Evolutionary conservation across 2,113 vertebrate species (phyloP).

Genomic region (Bungarus multicinctus): DNA sequence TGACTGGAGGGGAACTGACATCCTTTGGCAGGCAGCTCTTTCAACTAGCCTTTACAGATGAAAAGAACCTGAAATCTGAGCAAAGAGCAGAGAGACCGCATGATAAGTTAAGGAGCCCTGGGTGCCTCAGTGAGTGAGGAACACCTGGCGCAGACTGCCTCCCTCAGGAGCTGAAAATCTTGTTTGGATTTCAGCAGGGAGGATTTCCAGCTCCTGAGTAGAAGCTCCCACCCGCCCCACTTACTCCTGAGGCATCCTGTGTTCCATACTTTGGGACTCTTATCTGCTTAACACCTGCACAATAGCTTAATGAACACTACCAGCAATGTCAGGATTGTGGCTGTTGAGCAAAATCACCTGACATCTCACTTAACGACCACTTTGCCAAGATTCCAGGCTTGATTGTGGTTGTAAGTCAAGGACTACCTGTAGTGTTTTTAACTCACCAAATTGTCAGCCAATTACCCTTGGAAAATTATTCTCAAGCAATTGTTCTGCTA

Average conservation of each 20-base stretch:
- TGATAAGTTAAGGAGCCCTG: background rate
- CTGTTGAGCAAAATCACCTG: background rate
- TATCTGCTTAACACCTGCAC: background rate
- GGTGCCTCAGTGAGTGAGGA: background rate
- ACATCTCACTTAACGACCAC: background rate
- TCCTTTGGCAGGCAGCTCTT: background rate
- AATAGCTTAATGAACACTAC: background rate
- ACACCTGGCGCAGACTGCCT: background rate
- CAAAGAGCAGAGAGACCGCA: background rate
- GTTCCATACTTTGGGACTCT: background rate
- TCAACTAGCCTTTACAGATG: background rate
- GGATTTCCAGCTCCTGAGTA: background rate
- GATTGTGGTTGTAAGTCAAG: background rate
- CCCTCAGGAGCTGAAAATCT: too few species aligned
- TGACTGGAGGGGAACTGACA: background rate
- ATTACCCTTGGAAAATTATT: background rate
- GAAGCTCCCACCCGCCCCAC: background rate
- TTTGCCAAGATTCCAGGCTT: background rate
- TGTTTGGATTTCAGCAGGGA: background rate
- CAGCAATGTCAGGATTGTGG: background rate
- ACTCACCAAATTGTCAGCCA: background rate
- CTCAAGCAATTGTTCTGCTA: background rate
- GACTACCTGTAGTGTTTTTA: background rate
- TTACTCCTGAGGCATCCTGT: background rate
- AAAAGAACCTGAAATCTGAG: background rate